Base-by-base conservation (phyloP, 2,113 vertebrate species). In the Rhinogobius similis region DNA sequence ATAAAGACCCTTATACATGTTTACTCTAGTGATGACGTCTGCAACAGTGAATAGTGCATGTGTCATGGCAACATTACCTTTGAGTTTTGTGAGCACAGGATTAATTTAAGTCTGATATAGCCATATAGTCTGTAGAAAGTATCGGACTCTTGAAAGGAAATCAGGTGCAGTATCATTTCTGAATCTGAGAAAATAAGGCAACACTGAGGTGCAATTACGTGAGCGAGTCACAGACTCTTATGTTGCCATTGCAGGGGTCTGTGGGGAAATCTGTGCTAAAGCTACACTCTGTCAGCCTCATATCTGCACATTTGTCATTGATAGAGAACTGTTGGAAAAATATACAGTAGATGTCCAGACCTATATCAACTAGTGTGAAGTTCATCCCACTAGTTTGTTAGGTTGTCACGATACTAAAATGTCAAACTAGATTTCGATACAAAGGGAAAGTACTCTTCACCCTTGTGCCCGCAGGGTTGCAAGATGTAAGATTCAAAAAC, bases 101-200 rank as follows among this genome's bases (percentile, higher is more conserved):
- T 93, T 94, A 93, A 94, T 92, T 91, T 88, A 78, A 88, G 79
- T 80, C 82, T 92, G 88, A 93, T 88, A 90, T 86, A 87, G 85
- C 82, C 86, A 62, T 76, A n/a, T n/a, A n/a, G 90, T 93, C 91
- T 92, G 78, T 73, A 88, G 92, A 93, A 87, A 86, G 85, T 88
- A 83, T 73, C 36, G 5, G 44, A 81, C 82, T 81, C 91, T 77
- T 86, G 82, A 86, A 86, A 90, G 81, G 81, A 90, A 94, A 92
- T 91, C 90, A 92, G 90, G 89, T 82, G 82, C 83, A 38, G 83
- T 79, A 76, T 79, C 69, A 76, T 87, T 88, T 71, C 67, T 72
- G 46, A 46, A 72, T 84, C 62, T 65, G 55, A 86, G 93, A 91
- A 94, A 93, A 92, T 79, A 82, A 91, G 85, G 86, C 86, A 78